Evolutionary conservation across 2,888 invertebrate species (phyloP), one percentile per base, ranked within the genome.

Genomic region (Sphecodes monilicornis): DNA sequence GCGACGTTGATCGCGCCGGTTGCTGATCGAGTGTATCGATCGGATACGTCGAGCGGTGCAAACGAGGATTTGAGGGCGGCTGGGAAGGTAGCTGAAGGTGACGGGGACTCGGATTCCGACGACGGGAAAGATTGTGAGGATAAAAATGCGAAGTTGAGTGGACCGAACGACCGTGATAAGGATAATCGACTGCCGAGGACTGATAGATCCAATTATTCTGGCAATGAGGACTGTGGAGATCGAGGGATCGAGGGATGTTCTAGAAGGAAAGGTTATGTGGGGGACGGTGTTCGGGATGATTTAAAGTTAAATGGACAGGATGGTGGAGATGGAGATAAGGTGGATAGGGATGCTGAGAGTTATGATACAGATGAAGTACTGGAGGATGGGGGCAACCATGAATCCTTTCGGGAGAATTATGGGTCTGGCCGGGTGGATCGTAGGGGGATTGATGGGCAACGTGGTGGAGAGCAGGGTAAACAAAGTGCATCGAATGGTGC

Each of bases 161-260:
- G 36, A 39, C 22, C 3, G 36, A 50, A 32, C 64, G 64, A 22
- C 18, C 18, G 16, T 18, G 64, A 64, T 64, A 32, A 64, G 64
- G 32, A 32, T 32, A 64, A 18, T 22, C 64, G 64, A 18, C 29
- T 3, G 64, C 32, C 18, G 29, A 18, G 18, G 16, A 64, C 32
- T 18, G 50, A 72, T 43, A 54, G 50, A 29, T 54, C 72, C 50
- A 50, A 72, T 72, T 54, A 72, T 50, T 13, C 36, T 72, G 72
- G 36, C 72, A 72, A 50, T 50, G 18, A 46, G 32, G 16, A 50
- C n/a, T 16, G 57, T 6, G 57, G 6, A 60, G 29, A 60, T 60
- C 57, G 16, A 29, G 26, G 64, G 64, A 29, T 5, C 16, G 64
- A 64, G 3, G 18, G 32, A 18, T 29, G 32, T 60, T 60, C 29